Percentiles rank a stretch among this genome's conserved stretches.
Evolutionary conservation across 2,113 vertebrate species (phyloP).

Genomic region (Urocynchramus pylzowi): DNA sequence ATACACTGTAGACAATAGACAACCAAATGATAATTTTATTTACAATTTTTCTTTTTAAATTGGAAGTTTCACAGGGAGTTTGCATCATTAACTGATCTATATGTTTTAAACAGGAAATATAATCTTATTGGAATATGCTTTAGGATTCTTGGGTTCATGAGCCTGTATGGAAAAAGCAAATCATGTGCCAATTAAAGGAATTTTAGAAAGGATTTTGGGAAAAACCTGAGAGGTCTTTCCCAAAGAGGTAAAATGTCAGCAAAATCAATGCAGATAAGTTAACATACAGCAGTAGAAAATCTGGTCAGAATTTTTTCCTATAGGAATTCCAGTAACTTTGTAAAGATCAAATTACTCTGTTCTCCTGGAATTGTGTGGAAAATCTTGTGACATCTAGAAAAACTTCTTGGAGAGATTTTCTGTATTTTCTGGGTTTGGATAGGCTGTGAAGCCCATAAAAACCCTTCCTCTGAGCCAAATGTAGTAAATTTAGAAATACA

Average conservation of each 20-base stretch:
- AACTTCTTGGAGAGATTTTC: not conserved
- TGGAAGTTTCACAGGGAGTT: not conserved
- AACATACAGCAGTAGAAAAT: not conserved
- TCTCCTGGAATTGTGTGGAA: not conserved
- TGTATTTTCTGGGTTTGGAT: conserved; percentile 12
- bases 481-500: not conserved
- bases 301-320: not conserved
- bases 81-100: not conserved
- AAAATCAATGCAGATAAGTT: not conserved
- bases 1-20: not conserved
- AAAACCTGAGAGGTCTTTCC: not conserved
- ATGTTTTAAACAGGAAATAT: not conserved
- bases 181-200: not conserved
- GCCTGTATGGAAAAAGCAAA: not conserved
- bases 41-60: not conserved
- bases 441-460: not conserved
- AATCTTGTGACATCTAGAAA: not conserved
- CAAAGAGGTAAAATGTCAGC: not conserved
- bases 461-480: not conserved
- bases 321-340: not conserved
- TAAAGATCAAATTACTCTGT: not conserved
- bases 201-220: not conserved
- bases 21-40: not conserved
- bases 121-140: not conserved
- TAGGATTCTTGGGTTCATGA: not conserved